Evolutionary conservation across 2,113 vertebrate genomes (phyloP).

Genomic region (Leuciscus idus): DNA sequence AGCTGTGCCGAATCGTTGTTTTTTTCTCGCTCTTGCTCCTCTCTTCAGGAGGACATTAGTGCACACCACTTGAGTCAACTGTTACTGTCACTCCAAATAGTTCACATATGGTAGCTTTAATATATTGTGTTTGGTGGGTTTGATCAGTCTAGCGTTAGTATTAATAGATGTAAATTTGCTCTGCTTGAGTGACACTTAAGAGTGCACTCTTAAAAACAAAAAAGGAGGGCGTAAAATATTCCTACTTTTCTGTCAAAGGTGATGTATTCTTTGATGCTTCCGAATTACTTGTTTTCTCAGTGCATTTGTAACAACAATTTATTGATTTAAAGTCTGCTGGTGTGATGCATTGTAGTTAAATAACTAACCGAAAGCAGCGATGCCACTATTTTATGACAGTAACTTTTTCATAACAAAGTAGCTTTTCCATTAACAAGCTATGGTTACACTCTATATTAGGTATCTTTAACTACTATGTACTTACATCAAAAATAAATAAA

Average conservation of each 20-base stretch:
- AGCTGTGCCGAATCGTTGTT: conserved; percentile 99
- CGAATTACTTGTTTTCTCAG: not conserved
- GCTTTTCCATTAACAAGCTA: not conserved
- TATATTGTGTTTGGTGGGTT: conserved; percentile 98
- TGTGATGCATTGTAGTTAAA: not conserved
- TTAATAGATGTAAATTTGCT: conserved; percentile 43
- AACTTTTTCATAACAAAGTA: not conserved
- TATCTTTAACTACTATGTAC: too few species aligned
- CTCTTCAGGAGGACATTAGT: conserved; percentile 96
- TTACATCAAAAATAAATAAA: too few species aligned
- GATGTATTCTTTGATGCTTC: not conserved
- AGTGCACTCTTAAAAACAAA: not conserved
- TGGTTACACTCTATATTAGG: not conserved
- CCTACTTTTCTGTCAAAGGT: conserved; percentile 5
- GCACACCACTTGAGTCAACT: conserved; percentile 98
- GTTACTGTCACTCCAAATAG: conserved; percentile 90
- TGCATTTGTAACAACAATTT: not conserved
- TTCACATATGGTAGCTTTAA: conserved; percentile 89
- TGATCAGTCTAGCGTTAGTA: conserved; percentile 59
- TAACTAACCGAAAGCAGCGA: not conserved
- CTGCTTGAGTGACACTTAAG: conserved; percentile 31
- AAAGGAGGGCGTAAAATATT: not conserved
- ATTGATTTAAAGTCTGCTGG: not conserved
- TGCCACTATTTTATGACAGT: not conserved
- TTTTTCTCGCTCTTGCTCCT: conserved; percentile 91